phyloP scores from a whole-genome alignment of 1,140 invertebrate species.

The Sitodiplosis mosellana region DNA sequence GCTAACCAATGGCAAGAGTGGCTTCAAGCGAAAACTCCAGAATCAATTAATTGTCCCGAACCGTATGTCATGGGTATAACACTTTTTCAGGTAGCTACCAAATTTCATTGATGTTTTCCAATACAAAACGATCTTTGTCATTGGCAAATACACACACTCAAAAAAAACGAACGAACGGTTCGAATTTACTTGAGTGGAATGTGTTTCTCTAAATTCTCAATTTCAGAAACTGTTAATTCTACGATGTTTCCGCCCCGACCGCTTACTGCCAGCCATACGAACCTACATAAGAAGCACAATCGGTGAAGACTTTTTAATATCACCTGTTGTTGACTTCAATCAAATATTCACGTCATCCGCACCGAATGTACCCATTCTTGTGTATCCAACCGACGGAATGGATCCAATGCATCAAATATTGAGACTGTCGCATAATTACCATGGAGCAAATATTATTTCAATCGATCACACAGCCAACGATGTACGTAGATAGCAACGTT shows the following conservation, averaged over 20 bases:
- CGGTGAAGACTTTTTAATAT: conserved; percentile 70
- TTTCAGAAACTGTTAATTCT: conserved; percentile 67
- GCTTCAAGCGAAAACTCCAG: not conserved
- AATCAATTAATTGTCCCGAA: not conserved
- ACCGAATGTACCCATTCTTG: conserved; percentile 48
- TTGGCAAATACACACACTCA: too few relatives aligned
- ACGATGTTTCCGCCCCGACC: conserved; percentile 68
- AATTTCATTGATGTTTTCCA: conserved; percentile 61
- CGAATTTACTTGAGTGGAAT: conserved; percentile 61
- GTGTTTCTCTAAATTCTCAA: conserved; percentile 37
- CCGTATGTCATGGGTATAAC: not conserved
- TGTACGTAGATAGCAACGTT: too few relatives aligned
- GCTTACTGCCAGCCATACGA: conserved; percentile 60
- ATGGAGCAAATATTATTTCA: too few relatives aligned
- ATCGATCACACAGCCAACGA: too few relatives aligned
- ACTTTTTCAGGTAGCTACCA: not conserved
- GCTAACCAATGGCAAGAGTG: conserved; percentile 43
- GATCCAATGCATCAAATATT: conserved; percentile 77
- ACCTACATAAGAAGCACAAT: conserved; percentile 62
- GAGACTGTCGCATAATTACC: conserved; percentile 49
- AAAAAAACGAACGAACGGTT: too few relatives aligned
- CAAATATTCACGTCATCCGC: conserved; percentile 66
- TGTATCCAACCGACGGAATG: conserved; percentile 54
- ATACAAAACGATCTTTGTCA: too few relatives aligned
- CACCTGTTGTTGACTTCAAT: conserved; percentile 64